Percentiles rank a stretch among this genome's conserved stretches.
These are phyloP conservation scores for Spilarctia lutea DNA, from an alignment of 2,888 invertebrate genomes.

Conservation along the genomic window DNA sequence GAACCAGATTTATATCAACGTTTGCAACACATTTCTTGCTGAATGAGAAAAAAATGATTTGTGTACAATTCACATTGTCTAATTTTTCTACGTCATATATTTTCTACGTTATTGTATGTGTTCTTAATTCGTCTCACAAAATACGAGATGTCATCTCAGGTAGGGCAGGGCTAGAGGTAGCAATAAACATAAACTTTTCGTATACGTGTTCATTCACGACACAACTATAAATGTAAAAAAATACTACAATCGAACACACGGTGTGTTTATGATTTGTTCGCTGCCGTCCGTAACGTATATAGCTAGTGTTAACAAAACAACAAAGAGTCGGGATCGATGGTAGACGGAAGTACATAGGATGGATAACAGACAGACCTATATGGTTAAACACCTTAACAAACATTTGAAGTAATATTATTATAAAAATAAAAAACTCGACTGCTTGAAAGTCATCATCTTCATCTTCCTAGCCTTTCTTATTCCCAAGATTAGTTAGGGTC, in stretches of 20 bases:
- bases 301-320: background rate
- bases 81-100: background rate
- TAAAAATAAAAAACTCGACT: too few relatives aligned
- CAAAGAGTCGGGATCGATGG: background rate
- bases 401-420: background rate
- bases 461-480: too few relatives aligned
- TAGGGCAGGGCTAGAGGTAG: background rate
- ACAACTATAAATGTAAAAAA: background rate
- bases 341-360: background rate
- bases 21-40: background rate
- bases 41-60: background rate
- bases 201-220: background rate
- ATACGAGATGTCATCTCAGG: background rate
- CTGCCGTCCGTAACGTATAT: background rate
- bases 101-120: background rate
- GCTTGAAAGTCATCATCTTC: too few relatives aligned
- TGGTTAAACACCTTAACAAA: background rate
- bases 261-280: background rate
- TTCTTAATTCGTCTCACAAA: background rate
- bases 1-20: too few relatives aligned
- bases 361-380: background rate
- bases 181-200: background rate
- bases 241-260: background rate
- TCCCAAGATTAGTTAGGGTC: too few relatives aligned
- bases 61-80: background rate